Conservation (phyloP, 2,888 invertebrate genomes). For the Cheilosia vulpina region DNA sequence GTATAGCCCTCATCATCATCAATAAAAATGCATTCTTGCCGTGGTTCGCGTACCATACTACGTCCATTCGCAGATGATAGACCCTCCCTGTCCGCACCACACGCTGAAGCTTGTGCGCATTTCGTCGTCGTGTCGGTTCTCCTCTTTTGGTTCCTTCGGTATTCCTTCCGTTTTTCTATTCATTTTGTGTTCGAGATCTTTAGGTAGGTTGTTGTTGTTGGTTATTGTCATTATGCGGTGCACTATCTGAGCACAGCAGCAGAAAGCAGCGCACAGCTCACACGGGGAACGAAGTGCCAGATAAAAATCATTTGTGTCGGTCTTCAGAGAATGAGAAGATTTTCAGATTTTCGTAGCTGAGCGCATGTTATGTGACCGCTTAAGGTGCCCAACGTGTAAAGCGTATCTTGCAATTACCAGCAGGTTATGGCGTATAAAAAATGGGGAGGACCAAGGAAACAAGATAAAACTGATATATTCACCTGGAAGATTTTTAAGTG, state of each 20-base stretch:
- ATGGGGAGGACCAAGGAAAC: conserved; percentile 40
- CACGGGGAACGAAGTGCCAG: conserved; percentile 58
- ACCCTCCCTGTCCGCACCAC: conserved; percentile 18
- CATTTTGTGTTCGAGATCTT: conserved; percentile 22
- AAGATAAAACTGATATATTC: conserved; percentile 40
- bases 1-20: conserved; percentile 63
- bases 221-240: conserved; percentile 61
- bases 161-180: conserved; percentile 56
- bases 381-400: conserved; percentile 57
- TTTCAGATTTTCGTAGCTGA: conserved; percentile 51
- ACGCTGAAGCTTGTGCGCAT: background rate
- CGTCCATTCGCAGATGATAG: conserved; percentile 49
- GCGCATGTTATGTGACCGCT: conserved; percentile 62
- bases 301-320: conserved; percentile 70
- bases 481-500: conserved; percentile 12
- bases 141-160: conserved; percentile 61
- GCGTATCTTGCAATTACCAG: conserved; percentile 67
- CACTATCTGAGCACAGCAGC: conserved; percentile 71
- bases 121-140: conserved; percentile 29
- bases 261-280: conserved; percentile 67
- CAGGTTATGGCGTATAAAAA: conserved; percentile 59
- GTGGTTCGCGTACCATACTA: conserved; percentile 4
- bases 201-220: conserved; percentile 73
- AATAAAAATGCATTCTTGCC: conserved; percentile 70
- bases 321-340: conserved; percentile 53